phyloP scores from a whole-genome alignment of 2,888 invertebrate species.

The Daptonema setosum region DNA sequence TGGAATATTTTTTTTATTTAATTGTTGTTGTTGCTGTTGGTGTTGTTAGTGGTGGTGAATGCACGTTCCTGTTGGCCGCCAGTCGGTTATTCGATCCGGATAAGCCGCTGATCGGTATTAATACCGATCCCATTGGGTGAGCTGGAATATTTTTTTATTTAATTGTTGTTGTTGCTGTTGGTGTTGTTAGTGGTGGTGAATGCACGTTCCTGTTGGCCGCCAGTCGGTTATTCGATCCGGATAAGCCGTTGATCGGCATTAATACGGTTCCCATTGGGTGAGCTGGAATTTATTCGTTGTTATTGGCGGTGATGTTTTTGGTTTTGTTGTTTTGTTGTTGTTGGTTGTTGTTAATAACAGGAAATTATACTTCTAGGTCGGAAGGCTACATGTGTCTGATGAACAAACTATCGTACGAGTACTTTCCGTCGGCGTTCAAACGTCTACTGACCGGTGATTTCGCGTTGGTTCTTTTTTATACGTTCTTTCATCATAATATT shows the following conservation, averaged over 20 bases:
- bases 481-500: too few relatives aligned
- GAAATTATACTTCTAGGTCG: conserved; percentile 31
- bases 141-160: conserved; percentile 1
- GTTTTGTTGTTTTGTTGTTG: too few relatives aligned
- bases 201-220: conserved; percentile 88
- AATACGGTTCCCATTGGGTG: conserved; percentile 66
- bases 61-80: conserved; percentile 81
- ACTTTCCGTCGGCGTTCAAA: conserved; percentile 40
- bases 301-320: too few relatives aligned
- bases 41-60: conserved; percentile 55
- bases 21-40: background rate
- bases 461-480: conserved; percentile 45
- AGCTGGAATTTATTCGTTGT: background rate
- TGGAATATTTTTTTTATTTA: too few relatives aligned
- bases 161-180: too few relatives aligned
- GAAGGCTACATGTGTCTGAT: conserved; percentile 80
- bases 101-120: conserved; percentile 86
- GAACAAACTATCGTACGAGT: conserved; percentile 43
- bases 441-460: conserved; percentile 42
- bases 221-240: conserved; percentile 48
- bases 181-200: conserved; percentile 90
- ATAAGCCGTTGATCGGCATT: conserved; percentile 81
- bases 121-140: conserved; percentile 60
- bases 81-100: conserved; percentile 49
- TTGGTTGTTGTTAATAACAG: too few relatives aligned